phyloP scores from a whole-genome alignment of 2,113 vertebrate species.

The Rana temporaria region DNA sequence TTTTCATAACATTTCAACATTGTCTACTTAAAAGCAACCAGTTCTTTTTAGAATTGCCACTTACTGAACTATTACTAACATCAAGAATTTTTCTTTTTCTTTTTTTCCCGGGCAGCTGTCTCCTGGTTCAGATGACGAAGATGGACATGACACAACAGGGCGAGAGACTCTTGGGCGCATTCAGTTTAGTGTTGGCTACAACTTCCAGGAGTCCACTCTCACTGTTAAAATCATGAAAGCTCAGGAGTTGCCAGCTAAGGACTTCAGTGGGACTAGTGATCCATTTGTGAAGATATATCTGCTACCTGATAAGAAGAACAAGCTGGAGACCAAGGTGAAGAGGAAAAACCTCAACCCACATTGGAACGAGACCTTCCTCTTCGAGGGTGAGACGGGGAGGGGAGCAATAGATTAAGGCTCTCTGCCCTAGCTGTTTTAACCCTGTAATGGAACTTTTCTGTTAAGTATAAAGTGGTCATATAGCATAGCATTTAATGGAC shows the following conservation, averaged over 20 bases:
- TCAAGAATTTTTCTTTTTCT: not conserved
- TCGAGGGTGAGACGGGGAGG: slow-evolving; percentile 82
- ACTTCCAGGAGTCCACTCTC: slow-evolving; percentile 97
- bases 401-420: not conserved
- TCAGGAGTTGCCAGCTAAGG: slow-evolving; percentile 96
- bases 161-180: slow-evolving; percentile 95
- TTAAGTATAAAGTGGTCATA: too few relatives aligned
- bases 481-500: too few relatives aligned
- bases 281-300: slow-evolving; percentile 99
- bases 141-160: slow-evolving; percentile 88
- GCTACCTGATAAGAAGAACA: slow-evolving; percentile 98
- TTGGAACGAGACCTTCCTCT: slow-evolving; percentile 99
- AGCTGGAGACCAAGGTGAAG: slow-evolving; percentile 98
- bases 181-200: slow-evolving; percentile 99
- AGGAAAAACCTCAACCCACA: slow-evolving; percentile 97
- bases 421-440: not conserved
- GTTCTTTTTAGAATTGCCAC: too few relatives aligned
- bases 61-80: too few relatives aligned
- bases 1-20: too few relatives aligned
- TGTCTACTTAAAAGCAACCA: too few relatives aligned
- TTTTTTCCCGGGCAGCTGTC: slow-evolving; percentile 77
- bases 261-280: slow-evolving; percentile 97
- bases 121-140: slow-evolving; percentile 92
- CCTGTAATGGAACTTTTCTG: not conserved
- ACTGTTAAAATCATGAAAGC: slow-evolving; percentile 97